A percentile compares a stretch with the other conserved stretches of the same genome.
Conservation (phyloP, 2,888 invertebrate genomes). For the Drosophila percnosoma region DNA sequence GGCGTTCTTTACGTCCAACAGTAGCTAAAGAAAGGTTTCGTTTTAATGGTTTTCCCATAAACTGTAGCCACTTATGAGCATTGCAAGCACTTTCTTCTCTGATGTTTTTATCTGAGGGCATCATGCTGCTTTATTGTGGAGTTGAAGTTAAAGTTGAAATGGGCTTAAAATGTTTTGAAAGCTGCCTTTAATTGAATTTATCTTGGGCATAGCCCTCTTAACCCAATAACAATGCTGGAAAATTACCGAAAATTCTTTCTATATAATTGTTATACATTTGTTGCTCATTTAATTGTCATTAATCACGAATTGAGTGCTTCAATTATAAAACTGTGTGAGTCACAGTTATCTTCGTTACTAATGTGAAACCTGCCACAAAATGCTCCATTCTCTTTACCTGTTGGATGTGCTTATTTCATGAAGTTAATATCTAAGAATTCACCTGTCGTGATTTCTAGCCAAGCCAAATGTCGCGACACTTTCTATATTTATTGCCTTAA, state of each 20-base stretch:
- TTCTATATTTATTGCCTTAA: constrained; percentile 56
- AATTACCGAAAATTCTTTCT: constrained; percentile 40
- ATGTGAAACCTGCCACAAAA: constrained; percentile 8
- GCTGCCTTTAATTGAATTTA: constrained; percentile 67
- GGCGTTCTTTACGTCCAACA: constrained; percentile 21
- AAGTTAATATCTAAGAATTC: neutral
- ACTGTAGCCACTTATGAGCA: constrained; percentile 55
- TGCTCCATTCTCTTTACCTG: neutral
- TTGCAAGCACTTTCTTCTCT: constrained; percentile 61
- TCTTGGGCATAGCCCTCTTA: constrained; percentile 28
- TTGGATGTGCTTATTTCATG: neutral
- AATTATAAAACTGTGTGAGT: constrained; percentile 5
- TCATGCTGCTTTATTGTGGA: constrained; percentile 32
- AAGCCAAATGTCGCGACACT: constrained; percentile 43
- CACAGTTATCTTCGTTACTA: constrained; percentile 9
- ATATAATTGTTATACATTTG: constrained; percentile 36
- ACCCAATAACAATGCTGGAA: constrained; percentile 37
- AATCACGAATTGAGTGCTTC: constrained; percentile 49
- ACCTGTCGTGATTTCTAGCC: constrained; percentile 32
- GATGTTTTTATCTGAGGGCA: constrained; percentile 34
- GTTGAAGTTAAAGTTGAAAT: constrained; percentile 18
- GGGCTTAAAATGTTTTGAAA: constrained; percentile 61
- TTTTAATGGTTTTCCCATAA: constrained; percentile 48
- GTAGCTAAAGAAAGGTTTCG: constrained; percentile 57
- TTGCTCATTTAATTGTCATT: constrained; percentile 40